These are phyloP conservation scores for Neosalanx taihuensis DNA, from an alignment of 2,797 vertebrate genomes.

Conservation along the genomic window DNA sequence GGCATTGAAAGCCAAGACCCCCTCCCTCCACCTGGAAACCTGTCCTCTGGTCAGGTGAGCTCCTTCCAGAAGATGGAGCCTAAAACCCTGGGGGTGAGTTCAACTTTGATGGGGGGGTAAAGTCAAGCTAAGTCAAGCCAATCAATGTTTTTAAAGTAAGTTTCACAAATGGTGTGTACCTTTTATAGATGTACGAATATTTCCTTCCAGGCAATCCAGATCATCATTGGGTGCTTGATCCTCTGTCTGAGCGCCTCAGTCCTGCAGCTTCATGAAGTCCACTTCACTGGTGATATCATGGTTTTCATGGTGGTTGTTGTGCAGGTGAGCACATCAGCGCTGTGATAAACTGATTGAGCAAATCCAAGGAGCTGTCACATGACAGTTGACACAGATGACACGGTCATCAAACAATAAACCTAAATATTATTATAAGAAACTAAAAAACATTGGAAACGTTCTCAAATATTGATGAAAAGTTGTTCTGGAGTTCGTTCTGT, in stretches of 20 bases:
- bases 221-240: constrained; percentile 71
- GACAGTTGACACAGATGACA: neutral
- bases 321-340: constrained; percentile 57
- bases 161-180: neutral
- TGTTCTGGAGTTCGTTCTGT: neutral
- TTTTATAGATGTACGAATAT: neutral
- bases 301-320: constrained; percentile 71
- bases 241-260: constrained; percentile 75
- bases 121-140: neutral
- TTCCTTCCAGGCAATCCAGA: constrained; percentile 71
- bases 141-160: neutral
- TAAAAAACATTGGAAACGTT: no score
- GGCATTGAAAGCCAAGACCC: constrained; percentile 60
- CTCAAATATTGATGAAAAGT: neutral
- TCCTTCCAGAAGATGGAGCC: constrained; percentile 75
- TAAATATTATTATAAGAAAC: no score
- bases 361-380: neutral
- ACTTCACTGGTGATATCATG: constrained; percentile 71
- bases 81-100: constrained; percentile 75
- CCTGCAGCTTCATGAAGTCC: constrained; percentile 75
- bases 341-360: neutral
- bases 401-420: no score
- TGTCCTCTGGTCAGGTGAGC: constrained; percentile 64
- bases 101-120: neutral
- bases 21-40: constrained; percentile 40